Base-by-base conservation (phyloP, 1,140 invertebrate genomes). In the Caerostris darwini region DNA sequence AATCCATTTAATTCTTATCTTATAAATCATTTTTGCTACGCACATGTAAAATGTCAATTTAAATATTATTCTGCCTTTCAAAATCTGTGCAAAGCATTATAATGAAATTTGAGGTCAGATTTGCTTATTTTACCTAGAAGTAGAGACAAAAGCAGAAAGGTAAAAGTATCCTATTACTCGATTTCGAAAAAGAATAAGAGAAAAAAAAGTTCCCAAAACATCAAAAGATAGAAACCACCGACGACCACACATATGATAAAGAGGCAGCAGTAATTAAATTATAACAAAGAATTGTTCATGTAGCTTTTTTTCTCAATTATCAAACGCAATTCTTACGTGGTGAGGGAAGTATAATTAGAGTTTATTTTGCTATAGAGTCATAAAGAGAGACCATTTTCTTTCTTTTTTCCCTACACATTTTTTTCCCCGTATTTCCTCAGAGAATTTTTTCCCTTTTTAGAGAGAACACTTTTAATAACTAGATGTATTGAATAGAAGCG, bases 291-390 rank as follows among this genome's bases (percentile, higher is more conserved):
- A 67, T 88, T 50, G 86, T 88, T 61, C 50, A 50, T 14, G 59
- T 3, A 17, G 61, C 5, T 88, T 88, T 88, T n/a, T 88, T 88
- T 88, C 57, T 88, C 86, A 88, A 88, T 88, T 88, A 88, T 88
- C 19, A 88, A 88, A 88, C 86, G 67, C 67, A 88, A 88, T 88
- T 88, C 86, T 67, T 67, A 54, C 19, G 61, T 54, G 17, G 14
- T 59, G 14, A 19, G 58, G 14, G 67, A 88, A 88, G 86, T 54
- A 88, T 88, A 88, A 88, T 88, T 88, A 88, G 86, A 88, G 58
- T 88, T 88, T 88, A 88, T 88, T 88, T 88, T 88, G 34, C 61
- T 88, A 85, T 85, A 58, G 8, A 58, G 54, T 58, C 71, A 77
- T 77, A 77, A 77, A 77, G 71, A 77, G 71, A 53, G 34, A 34